These are phyloP conservation scores for Hafferia zeledoni DNA, from an alignment of 2,797 vertebrate species.

Conservation along the genomic window DNA sequence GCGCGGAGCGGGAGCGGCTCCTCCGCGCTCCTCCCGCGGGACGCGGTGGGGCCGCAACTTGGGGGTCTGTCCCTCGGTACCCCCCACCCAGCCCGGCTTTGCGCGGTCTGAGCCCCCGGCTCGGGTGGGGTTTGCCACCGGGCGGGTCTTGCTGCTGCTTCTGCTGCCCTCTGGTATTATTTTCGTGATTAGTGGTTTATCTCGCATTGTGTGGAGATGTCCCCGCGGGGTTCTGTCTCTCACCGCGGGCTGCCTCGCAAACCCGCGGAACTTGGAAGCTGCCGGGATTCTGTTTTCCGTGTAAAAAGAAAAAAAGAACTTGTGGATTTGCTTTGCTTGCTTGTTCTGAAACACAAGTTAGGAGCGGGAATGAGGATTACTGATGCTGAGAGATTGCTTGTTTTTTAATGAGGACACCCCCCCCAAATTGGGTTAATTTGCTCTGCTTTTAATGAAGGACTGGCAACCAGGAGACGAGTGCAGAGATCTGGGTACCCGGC, in stretches of 20 bases:
- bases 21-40: neutral
- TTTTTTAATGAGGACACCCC: rapidly evolving
- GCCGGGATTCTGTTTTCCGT: neutral
- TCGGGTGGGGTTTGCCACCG: neutral
- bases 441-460: neutral
- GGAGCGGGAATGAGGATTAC: neutral
- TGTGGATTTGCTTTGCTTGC: neutral
- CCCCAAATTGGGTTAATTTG: neutral
- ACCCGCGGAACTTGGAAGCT: neutral
- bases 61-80: neutral
- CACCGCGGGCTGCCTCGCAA: rapidly evolving
- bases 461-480: neutral
- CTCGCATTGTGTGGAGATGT: neutral
- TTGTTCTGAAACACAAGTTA: rapidly evolving
- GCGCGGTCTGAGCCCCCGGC: neutral
- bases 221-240: neutral
- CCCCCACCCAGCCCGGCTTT: neutral
- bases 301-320: neutral
- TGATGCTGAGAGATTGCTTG: rapidly evolving
- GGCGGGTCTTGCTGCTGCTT: neutral
- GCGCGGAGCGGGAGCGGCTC: neutral
- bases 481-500: rapidly evolving
- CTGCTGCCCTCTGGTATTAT: neutral
- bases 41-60: neutral
- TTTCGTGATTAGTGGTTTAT: rapidly evolving